These are phyloP conservation scores for Sandelia bainsii DNA, from an alignment of 2,797 vertebrate genomes.

Conservation along the genomic window DNA sequence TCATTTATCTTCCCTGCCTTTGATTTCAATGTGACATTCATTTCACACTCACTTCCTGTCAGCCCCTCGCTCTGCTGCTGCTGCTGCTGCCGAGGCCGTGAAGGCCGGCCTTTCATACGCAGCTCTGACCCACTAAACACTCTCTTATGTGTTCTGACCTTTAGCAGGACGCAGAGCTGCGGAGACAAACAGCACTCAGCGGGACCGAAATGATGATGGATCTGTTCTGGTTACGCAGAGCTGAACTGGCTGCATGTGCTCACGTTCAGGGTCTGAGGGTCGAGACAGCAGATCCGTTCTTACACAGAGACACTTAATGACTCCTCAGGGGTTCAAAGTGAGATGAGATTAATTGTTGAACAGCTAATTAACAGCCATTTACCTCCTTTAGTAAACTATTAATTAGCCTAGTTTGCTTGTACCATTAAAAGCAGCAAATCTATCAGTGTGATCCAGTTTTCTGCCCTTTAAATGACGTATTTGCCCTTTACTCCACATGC, in stretches of 20 bases:
- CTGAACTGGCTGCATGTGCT: conserved; percentile 52
- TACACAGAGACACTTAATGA: conserved; percentile 19
- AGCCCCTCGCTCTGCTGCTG: conserved; percentile 19
- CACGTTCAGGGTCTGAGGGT: conserved; percentile 5
- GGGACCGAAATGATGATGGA: conserved; percentile 76
- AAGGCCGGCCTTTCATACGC: conserved; percentile 73
- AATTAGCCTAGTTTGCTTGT: not conserved
- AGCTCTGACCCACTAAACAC: conserved; percentile 60
- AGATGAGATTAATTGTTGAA: conserved; percentile 10
- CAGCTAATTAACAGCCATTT: conserved; percentile 39
- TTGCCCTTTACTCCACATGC: too few relatives aligned
- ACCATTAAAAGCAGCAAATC: too few relatives aligned
- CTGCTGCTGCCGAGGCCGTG: conserved; percentile 24
- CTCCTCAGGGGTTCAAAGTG: conserved; percentile 11
- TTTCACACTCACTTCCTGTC: conserved; percentile 74
- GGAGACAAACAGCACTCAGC: conserved; percentile 70
- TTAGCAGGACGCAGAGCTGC: conserved; percentile 31
- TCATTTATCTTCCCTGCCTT: conserved; percentile 76
- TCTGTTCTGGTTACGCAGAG: conserved; percentile 65
- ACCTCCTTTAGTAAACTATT: conserved; percentile 25
- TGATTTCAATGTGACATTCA: conserved; percentile 75
- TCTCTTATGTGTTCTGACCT: conserved; percentile 68
- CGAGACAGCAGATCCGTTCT: conserved; percentile 33
- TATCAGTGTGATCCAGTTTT: too few relatives aligned
- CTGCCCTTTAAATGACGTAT: too few relatives aligned